Evolutionary conservation across 2,888 invertebrate genomes (phyloP), one percentile per base, ranked within the genome.

Genomic region (Cephus nigrinus): DNA sequence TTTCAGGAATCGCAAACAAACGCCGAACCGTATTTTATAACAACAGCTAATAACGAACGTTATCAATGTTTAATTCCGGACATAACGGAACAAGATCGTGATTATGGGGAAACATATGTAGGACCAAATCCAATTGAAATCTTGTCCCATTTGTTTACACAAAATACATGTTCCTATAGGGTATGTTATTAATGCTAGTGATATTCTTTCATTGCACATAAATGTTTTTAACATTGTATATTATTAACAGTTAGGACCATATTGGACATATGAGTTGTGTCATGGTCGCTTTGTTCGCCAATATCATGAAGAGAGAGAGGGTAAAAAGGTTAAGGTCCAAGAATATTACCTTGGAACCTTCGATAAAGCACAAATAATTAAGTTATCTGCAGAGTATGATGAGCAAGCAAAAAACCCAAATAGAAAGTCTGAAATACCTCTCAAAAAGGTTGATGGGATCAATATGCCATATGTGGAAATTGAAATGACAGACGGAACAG

Each of bases 261-360:
- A 98, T 89, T 99, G 99, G 99, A 97, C 97, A 0, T 99, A 99
- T 90, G 98, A 99, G 92, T 94, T 99, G 40, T 99, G 99, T 87
- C 99, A 99, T 92, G 98, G 98, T 0, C 93, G 95, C 84, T 96
- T 96, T 90, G 94, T 99, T 4, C 94, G 97, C 35, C 99, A 99
- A 90, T 99, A 97, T 90, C 99, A 99, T 91, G 99, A 99, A 90
- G 98, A 98, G 86, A 94, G 97, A 84, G 98, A 98, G 90, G 96
- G 95, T n/a, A 95, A 97, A 92, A 94, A 95, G 90, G 94, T 96
- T 1, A 96, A 95, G 88, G 92, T 95, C 0, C 98, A 98, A 88
- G 97, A 98, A 90, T 98, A 96, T 89, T 96, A 93, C 86, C 93
- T 98, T 0, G 98, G 98, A 0, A 94, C 94, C 82, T 96, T 96